Base-by-base conservation (phyloP, 2,888 invertebrate genomes). In the Polymixis lichenea region DNA sequence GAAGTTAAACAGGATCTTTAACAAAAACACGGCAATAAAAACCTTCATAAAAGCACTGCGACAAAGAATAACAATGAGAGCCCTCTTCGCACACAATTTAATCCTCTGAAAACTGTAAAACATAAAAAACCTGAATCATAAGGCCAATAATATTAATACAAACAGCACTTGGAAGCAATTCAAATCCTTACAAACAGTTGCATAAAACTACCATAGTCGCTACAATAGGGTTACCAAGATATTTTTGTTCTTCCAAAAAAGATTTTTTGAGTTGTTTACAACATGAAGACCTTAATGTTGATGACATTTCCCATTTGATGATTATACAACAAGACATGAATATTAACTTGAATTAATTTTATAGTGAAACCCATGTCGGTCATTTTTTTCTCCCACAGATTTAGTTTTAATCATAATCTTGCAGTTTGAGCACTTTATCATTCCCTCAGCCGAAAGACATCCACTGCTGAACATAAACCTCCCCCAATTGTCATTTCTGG, bases 151-250 rank as follows among this genome's bases (percentile, higher is more conserved):
- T 88, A 88, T 87, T 85, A 84, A 84, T 85, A 86, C 80, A 83
- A 86, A 84, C 77, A 81, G 83, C 90, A 91, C 93, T 93, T 91
- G 92, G 91, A 90, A 87, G 89, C 91, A 89, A 90, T 91, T 91
- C 91, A 92, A 91, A 92, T 88, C 89, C 87, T 87, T 82, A 91
- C 91, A 92, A 93, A 93, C 89, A 91, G 88, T 84, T 90, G 91
- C 90, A 91, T 91, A 91, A 92, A 93, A 91, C 89, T 91, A 88
- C 89, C 82, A 90, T 89, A 88, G 72, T 74, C 76, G 56, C 43
- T 53, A 9, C 1, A 22, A 17, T 72, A 88, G 87, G 87, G 87
- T 51, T 87, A 71, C 11, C 84, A 76, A 32, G 11, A 38, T 0
- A 38, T 17, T 67, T n/a, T 38, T 53, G 53, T 17, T n/a, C 32